A percentile compares a stretch with the other conserved stretches of the same genome.
phyloP scores from a whole-genome alignment of 2,113 vertebrate species.

The Xerus inauris region DNA sequence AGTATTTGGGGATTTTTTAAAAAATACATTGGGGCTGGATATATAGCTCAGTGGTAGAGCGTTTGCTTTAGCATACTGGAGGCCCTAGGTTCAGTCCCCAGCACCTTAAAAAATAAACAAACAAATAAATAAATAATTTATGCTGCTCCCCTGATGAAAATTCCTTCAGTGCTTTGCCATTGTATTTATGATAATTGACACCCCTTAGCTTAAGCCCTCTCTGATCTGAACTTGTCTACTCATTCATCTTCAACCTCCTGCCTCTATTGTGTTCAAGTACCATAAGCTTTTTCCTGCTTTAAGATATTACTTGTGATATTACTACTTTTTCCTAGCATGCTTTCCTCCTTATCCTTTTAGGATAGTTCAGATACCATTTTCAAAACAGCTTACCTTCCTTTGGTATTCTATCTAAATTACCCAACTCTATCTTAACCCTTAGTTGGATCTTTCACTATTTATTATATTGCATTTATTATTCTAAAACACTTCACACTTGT shows the following conservation, averaged over 20 bases:
- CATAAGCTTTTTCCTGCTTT: neutral
- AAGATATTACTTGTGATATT: neutral
- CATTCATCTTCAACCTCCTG: neutral
- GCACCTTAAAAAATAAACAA: no score
- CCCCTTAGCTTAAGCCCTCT: neutral
- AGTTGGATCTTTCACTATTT: neutral
- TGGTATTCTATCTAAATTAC: neutral
- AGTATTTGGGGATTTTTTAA: neutral
- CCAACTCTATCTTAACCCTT: neutral
- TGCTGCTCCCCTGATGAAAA: conserved; percentile 25
- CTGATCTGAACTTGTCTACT: neutral
- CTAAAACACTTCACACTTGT: neutral
- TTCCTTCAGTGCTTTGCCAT: neutral
- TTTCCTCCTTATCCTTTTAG: neutral
- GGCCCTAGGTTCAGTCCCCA: no score
- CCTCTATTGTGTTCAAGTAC: neutral
- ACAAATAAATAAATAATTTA: neutral
- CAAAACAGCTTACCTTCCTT: conserved; percentile 14
- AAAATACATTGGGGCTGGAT: neutral
- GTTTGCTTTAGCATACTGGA: no score
- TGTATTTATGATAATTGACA: conserved; percentile 22
- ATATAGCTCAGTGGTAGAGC: neutral
- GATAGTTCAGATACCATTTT: neutral
- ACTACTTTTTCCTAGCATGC: neutral
- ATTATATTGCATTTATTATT: neutral